These are phyloP conservation scores for Stegophylla sp. DNA, from an alignment of 2,888 invertebrate species.

Conservation along the genomic window DNA sequence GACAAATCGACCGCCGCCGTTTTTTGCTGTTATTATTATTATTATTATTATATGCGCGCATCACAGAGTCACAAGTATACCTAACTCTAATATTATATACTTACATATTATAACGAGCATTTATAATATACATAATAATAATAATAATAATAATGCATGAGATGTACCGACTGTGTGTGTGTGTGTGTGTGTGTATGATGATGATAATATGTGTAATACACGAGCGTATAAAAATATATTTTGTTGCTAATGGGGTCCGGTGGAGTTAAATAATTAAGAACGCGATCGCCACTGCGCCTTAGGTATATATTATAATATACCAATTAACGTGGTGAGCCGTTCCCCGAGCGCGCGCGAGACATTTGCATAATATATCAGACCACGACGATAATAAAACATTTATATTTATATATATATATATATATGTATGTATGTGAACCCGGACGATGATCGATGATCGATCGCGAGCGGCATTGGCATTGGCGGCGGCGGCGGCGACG, in stretches of 20 bases:
- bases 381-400: not conserved
- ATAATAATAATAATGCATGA: conserved; percentile 13
- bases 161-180: not conserved
- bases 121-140: not conserved
- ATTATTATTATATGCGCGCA: conserved; percentile 3
- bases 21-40: no score
- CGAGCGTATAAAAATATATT: not conserved
- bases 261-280: conserved; percentile 51
- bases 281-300: conserved; percentile 13
- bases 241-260: conserved; percentile 33
- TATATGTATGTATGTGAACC: not conserved
- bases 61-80: conserved; percentile 18
- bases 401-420: no score
- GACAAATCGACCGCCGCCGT: conserved; percentile 30
- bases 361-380: conserved; percentile 35
- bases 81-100: no score
- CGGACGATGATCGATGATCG: conserved; percentile 53
- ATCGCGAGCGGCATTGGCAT: conserved; percentile 22
- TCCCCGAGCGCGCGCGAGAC: not conserved
- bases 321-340: conserved; percentile 42
- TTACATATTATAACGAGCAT: no score
- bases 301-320: conserved; percentile 17
- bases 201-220: no score
- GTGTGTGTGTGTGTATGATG: not conserved
- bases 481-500: conserved; percentile 11